Evolutionary conservation across 2,888 invertebrate genomes (phyloP), one percentile per base, ranked within the genome.

Genomic region (Spisula subtruncata): DNA sequence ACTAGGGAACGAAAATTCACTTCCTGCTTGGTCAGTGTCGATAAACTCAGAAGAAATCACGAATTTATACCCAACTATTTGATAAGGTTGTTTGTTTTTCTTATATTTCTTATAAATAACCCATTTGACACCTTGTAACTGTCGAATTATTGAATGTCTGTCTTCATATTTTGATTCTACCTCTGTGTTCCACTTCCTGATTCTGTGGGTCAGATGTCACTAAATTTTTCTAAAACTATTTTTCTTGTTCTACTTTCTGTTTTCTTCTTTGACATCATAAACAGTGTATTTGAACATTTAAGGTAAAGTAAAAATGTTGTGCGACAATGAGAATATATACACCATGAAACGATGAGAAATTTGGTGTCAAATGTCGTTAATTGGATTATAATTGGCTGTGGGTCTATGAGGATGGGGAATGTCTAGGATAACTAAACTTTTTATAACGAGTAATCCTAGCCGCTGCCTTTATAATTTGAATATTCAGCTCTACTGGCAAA

Each of bases 1-100:
- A 75, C 75, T 75, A 75, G 32, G 75, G 35, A 75, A 75, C 71
- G 25, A 75, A 75, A 75, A 35, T 75, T 75, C 75, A 75, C 75
- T 75, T 75, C 75, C 75, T 75, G 29, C 75, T 75, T 35, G 35
- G 75, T 12, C 10, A 32, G 16, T 12, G 32, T 32, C 29, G 32
- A 14, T 75, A n/a, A 2, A 25, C 16, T 75, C 0, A 12, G 32
- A 32, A 75, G 25, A 18, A 32, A 35, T 32, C 32, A 0, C 35
- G 29, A 25, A 35, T 35, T 75, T 32, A 75, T 29, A 75, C 18
- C 2, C 16, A 32, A 20, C 8, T 35, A 35, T 25, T 32, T 18
- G 12, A 16, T 25, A 14, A 75, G 75, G 75, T 75, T 75, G 18
- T 75, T 71, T 35, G 1, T 75, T 75, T 75, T 12, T 18, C 5